Base-by-base conservation (phyloP, 1,140 invertebrate genomes). In the Macrostomum lignano region DNA sequence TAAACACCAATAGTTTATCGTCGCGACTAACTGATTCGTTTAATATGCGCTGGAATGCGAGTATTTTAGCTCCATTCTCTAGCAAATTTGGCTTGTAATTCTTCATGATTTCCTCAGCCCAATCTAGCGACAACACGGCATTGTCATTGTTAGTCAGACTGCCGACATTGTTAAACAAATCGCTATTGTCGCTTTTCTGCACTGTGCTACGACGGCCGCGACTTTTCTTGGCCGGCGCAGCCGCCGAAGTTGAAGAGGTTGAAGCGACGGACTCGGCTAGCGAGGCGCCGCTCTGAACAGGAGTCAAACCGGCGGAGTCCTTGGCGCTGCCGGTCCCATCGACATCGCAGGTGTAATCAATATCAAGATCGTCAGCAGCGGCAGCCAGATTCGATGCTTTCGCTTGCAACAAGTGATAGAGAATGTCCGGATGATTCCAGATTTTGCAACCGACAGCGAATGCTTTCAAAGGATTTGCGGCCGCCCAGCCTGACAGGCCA, bases 371-470 rank as follows among this genome's bases (percentile, higher is more conserved):
- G 42, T 77, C 68, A 24, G 74, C 73, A 40, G 74, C 74, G 17
- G 68, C 69, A 30, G 66, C 66, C 43, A 69, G 68, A 32, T 43
- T 43, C 37, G 31, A 37, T 38, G 52, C 58, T 35, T 72, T 66
- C 49, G 82, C 78, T 46, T 71, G 70, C 26, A 88, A 49, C 49
- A 84, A 76, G 50, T 82, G 72, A 47, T 81, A 82, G 20, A 96
- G 52, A 30, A 94, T 73, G 58, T 96, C 88, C 0, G 88, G 86
- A 62, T 96, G 88, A 52, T 96, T 96, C 84, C 86, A 94, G 41
- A 98, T 94, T 63, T 96, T 94, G 49, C 82, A 91, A 53, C 86
- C 93, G 32, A 94, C 78, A 24, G 86, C 78, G 60, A 94, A 96
- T 3, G 88, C 81, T 53, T 86, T 88, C 7, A 96, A 62, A 1